Evolutionary conservation across 2,113 vertebrate species (phyloP).

Genomic region (Cisticola juncidis): DNA sequence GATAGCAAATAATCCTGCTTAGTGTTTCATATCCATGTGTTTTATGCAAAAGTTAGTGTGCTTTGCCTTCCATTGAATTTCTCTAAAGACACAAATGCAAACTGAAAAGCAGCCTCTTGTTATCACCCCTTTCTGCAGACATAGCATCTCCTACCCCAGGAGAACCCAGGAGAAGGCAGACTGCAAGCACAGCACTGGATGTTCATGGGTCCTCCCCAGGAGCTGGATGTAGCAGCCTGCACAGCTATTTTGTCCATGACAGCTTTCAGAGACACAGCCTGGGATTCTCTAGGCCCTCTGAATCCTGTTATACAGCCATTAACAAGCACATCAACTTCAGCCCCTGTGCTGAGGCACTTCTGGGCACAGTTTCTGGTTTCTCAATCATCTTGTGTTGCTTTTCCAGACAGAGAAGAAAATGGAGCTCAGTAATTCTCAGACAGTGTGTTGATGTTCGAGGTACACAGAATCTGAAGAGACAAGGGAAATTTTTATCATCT

Average conservation of each 20-base stretch:
- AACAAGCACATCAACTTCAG: neutral
- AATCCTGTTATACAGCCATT: neutral
- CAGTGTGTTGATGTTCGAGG: neutral
- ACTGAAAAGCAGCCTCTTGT: neutral
- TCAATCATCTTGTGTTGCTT: accelerated
- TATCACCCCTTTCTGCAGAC: accelerated
- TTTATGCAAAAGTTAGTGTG: neutral
- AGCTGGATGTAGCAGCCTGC: accelerated
- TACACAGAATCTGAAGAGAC: neutral
- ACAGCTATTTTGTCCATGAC: accelerated
- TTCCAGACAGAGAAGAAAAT: neutral
- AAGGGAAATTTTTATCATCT: neutral
- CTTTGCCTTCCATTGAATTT: neutral
- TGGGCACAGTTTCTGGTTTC: neutral
- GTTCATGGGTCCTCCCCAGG: neutral
- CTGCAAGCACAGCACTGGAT: neutral
- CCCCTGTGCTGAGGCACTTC: neutral
- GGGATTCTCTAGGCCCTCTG: neutral
- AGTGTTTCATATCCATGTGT: neutral
- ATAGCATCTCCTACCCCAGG: neutral
- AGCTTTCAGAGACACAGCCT: accelerated
- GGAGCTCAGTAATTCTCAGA: neutral
- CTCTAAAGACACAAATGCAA: neutral
- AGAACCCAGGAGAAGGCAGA: neutral
- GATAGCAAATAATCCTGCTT: neutral